phyloP scores from a whole-genome alignment of 2,797 vertebrate species.

The Dendrocincla fuliginosa region DNA sequence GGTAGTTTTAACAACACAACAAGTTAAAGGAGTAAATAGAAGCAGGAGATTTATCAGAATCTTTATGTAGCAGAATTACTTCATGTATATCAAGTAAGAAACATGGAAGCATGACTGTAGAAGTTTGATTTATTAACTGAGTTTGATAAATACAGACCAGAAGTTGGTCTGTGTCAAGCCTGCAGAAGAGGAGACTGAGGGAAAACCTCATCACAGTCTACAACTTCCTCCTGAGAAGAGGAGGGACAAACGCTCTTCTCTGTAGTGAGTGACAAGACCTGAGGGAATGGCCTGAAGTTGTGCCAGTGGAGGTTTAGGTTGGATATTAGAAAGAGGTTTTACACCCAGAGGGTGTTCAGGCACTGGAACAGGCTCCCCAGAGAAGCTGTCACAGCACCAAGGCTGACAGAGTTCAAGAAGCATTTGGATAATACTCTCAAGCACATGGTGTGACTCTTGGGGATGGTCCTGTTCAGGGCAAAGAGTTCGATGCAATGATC shows the following conservation, averaged over 20 bases:
- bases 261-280: no score
- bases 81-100: background rate
- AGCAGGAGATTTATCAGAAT: background rate
- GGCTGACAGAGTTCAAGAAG: background rate
- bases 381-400: background rate
- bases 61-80: background rate
- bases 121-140: background rate
- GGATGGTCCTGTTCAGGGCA: background rate
- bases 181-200: background rate
- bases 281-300: background rate
- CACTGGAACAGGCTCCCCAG: background rate
- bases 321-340: background rate
- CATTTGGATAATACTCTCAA: background rate
- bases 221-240: background rate
- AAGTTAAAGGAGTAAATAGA: background rate
- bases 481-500: background rate
- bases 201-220: background rate
- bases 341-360: background rate
- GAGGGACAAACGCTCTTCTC: background rate
- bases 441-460: background rate
- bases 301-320: background rate
- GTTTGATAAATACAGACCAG: background rate
- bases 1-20: background rate
- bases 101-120: background rate
- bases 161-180: background rate